Percentiles rank a stretch among this genome's conserved stretches.
phyloP scores from a whole-genome alignment of 2,113 vertebrate species.

The Petrocephalus zakoni region DNA sequence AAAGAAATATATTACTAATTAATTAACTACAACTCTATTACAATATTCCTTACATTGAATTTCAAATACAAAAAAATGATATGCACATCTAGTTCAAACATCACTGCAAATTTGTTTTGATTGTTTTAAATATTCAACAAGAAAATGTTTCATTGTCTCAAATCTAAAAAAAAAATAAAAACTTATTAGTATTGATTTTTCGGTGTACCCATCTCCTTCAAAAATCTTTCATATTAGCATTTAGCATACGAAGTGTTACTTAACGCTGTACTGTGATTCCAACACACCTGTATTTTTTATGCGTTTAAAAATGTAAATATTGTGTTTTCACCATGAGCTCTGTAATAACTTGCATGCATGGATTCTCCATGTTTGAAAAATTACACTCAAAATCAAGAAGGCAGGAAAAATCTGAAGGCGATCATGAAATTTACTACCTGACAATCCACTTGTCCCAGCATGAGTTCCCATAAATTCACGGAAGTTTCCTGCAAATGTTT shows the following conservation, averaged over 20 bases:
- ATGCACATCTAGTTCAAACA: background rate
- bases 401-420: constrained; percentile 36
- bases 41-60: background rate
- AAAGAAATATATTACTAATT: background rate
- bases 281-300: background rate
- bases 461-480: constrained; percentile 70
- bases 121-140: background rate
- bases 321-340: constrained; percentile 16
- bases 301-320: background rate
- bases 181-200: background rate
- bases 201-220: background rate
- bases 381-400: constrained; percentile 33
- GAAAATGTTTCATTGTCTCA: background rate
- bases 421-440: constrained; percentile 65
- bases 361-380: constrained; percentile 24
- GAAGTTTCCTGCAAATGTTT: constrained; percentile 72
- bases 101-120: too few relatives aligned
- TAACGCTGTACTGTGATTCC: background rate
- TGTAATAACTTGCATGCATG: constrained; percentile 38
- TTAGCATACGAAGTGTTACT: background rate
- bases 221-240: background rate
- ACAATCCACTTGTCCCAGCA: constrained; percentile 65
- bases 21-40: background rate
- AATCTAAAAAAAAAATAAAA: background rate
- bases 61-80: background rate